phyloP scores from a whole-genome alignment of 2,113 vertebrate species.

The Acinonyx jubatus region DNA sequence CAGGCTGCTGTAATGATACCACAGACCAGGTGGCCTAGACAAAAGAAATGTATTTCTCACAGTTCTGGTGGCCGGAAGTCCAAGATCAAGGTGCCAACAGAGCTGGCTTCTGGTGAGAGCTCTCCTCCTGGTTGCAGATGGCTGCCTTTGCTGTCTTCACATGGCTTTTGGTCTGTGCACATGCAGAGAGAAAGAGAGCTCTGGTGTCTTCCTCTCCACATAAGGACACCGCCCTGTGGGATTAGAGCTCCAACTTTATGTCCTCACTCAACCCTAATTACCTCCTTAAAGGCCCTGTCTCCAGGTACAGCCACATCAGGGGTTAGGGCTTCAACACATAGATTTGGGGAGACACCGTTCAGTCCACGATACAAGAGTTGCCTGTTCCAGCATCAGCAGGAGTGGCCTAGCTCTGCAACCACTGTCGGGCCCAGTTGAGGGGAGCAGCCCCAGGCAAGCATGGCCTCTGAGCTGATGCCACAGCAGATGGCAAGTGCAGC shows the following conservation, averaged over 20 bases:
- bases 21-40: background rate
- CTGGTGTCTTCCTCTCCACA: background rate
- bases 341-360: background rate
- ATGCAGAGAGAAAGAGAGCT: background rate
- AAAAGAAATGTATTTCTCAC: background rate
- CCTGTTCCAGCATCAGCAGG: background rate
- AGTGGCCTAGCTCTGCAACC: background rate
- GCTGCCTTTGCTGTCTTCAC: background rate
- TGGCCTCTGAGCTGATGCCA: background rate
- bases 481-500: background rate
- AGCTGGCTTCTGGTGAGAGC: background rate
- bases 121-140: background rate
- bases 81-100: background rate
- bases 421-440: background rate
- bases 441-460: background rate
- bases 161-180: background rate
- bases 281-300: background rate
- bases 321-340: fast-evolving
- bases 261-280: background rate
- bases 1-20: background rate
- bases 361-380: no score
- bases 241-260: background rate
- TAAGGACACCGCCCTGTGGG: background rate
- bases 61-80: background rate
- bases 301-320: background rate